Evolutionary conservation across 2,888 invertebrate species (phyloP).

Genomic region (Pyrocoelia pectoralis): DNA sequence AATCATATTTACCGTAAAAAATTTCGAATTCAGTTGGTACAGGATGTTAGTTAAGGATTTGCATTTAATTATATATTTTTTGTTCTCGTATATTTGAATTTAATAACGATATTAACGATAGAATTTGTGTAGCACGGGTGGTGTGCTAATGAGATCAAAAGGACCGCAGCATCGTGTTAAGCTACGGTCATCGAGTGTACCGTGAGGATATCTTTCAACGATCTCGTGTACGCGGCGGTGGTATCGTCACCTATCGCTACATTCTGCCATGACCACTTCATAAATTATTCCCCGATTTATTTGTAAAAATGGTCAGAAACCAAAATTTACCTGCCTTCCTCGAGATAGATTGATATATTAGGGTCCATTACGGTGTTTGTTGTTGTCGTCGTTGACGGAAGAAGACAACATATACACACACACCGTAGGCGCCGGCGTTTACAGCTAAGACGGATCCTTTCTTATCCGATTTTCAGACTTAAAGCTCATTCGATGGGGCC

Average conservation of each 20-base stretch:
- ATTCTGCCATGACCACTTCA: slow-evolving; percentile 17
- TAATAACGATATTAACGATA: slow-evolving; percentile 16
- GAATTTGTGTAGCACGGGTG: slow-evolving; percentile 12
- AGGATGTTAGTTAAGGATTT: slow-evolving; percentile 1
- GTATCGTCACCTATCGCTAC: slow-evolving; percentile 24
- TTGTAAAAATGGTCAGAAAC: neutral
- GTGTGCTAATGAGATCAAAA: slow-evolving; percentile 43
- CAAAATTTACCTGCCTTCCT: slow-evolving; percentile 9
- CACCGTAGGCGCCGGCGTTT: slow-evolving; percentile 49
- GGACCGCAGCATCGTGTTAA: slow-evolving; percentile 36
- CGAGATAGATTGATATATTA: slow-evolving; percentile 47
- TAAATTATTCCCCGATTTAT: slow-evolving; percentile 8
- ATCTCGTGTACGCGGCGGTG: slow-evolving; percentile 14
- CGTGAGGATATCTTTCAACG: slow-evolving; percentile 17
- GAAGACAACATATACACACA: slow-evolving; percentile 45
- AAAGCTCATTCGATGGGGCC: slow-evolving; percentile 12
- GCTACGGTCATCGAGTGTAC: slow-evolving; percentile 14
- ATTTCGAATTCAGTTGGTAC: neutral
- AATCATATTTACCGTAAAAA: slow-evolving; percentile 10
- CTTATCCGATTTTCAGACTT: slow-evolving; percentile 30
- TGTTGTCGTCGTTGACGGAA: slow-evolving; percentile 38
- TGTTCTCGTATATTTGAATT: slow-evolving; percentile 7
- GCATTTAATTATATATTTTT: neutral
- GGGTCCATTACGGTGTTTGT: slow-evolving; percentile 48
- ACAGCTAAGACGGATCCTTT: slow-evolving; percentile 34